Conservation (phyloP, 2,888 invertebrate genomes). For the Noctua fimbriata region DNA sequence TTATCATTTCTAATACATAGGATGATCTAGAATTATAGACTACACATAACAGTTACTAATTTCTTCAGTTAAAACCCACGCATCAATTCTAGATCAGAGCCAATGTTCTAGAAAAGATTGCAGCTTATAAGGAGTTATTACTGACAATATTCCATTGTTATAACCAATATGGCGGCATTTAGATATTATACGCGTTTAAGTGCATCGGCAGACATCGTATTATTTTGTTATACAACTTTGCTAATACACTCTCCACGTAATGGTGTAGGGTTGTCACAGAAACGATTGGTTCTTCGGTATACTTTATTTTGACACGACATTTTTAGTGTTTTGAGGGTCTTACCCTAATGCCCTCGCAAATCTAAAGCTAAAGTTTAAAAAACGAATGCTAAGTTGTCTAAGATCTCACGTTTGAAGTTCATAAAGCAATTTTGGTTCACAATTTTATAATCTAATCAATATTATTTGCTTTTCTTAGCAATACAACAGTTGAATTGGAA, state of each 20-base stretch:
- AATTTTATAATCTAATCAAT: too few species aligned
- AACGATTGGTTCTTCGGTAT: background rate
- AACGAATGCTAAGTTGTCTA: too few species aligned
- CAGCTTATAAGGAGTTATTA: constrained; percentile 43
- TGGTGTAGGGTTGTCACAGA: constrained; percentile 41
- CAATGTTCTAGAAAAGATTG: constrained; percentile 44
- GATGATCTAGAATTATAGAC: constrained; percentile 15
- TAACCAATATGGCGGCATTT: constrained; percentile 47
- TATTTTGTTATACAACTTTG: constrained; percentile 66
- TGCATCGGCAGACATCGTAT: constrained; percentile 39
- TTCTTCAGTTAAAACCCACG: constrained; percentile 31
- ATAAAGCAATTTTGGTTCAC: too few species aligned
- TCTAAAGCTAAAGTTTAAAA: background rate
- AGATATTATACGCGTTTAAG: constrained; percentile 49
- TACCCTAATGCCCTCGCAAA: background rate
- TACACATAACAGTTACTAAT: constrained; percentile 38
- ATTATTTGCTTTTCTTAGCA: too few species aligned
- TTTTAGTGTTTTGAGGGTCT: background rate
- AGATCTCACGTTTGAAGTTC: too few species aligned
- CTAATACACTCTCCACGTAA: constrained; percentile 57
- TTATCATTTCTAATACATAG: constrained; percentile 22
- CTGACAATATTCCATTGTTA: constrained; percentile 52
- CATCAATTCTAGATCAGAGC: constrained; percentile 36
- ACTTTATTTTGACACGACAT: background rate
- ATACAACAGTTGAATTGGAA: too few species aligned